A percentile compares a stretch with the other conserved stretches of the same genome.
Conservation (phyloP, 2,888 invertebrate genomes). For the Brachypalpus laphriformis region DNA sequence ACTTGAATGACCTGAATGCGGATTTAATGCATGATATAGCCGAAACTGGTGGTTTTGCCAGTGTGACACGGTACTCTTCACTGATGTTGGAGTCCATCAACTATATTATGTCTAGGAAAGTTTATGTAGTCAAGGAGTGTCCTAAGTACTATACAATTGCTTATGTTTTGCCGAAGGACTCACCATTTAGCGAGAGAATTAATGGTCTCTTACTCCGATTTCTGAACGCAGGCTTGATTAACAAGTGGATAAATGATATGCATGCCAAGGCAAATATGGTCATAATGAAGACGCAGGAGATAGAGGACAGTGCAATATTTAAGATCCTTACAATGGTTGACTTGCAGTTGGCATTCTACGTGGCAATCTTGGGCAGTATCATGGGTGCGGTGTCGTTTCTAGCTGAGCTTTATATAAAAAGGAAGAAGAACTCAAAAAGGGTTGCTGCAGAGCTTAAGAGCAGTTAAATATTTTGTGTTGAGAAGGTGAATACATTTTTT, state of each 20-base stretch:
- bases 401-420: constrained; percentile 69
- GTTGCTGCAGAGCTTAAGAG: neutral
- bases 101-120: constrained; percentile 76
- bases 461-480: neutral
- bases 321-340: constrained; percentile 80
- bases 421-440: neutral
- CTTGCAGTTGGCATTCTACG: constrained; percentile 82
- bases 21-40: constrained; percentile 79
- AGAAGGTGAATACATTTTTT: neutral
- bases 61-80: constrained; percentile 79
- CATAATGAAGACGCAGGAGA: constrained; percentile 69
- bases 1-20: constrained; percentile 77
- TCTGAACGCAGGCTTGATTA: constrained; percentile 79
- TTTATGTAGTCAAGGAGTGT: constrained; percentile 82
- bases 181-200: constrained; percentile 80
- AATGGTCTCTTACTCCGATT: constrained; percentile 79
- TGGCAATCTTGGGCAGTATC: constrained; percentile 79
- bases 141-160: constrained; percentile 82
- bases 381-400: constrained; percentile 75
- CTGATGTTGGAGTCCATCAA: constrained; percentile 79
- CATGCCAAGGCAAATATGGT: constrained; percentile 76
- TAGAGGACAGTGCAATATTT: constrained; percentile 65
- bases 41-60: constrained; percentile 77
- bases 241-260: constrained; percentile 81
- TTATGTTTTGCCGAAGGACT: constrained; percentile 80